Evolutionary conservation across 2,113 vertebrate genomes (phyloP).

Genomic region (Pollimyrus isidori): DNA sequence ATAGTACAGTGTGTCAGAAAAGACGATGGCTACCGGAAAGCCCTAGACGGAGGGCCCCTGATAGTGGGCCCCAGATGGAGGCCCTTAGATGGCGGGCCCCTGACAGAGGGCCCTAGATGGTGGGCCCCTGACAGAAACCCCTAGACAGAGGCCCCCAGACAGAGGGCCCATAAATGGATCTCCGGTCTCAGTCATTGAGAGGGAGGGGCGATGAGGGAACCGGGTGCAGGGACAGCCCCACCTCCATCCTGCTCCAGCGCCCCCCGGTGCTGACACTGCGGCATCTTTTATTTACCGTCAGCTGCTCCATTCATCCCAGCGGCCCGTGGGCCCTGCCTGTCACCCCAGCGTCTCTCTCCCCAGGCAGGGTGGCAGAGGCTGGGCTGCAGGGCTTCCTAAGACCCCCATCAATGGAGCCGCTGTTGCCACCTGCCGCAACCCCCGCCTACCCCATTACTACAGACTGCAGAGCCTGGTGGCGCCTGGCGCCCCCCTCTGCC

Average conservation of each 20-base stretch:
- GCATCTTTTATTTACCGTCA: neutral
- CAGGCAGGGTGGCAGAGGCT: neutral
- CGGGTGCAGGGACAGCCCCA: neutral
- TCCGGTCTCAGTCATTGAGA: too few relatives aligned
- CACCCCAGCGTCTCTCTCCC: neutral
- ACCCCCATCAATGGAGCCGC: neutral
- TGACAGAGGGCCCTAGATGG: too few relatives aligned
- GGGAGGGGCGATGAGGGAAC: neutral
- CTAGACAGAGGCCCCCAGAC: too few relatives aligned
- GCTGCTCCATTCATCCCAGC: neutral
- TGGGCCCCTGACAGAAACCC: too few relatives aligned
- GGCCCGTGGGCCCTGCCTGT: neutral
- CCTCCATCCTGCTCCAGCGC: neutral
- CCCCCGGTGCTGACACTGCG: neutral
- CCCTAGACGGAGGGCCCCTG: too few relatives aligned
- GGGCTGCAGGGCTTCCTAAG: neutral
- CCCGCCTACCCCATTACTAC: neutral
- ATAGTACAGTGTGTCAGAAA: neutral
- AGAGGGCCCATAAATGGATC: too few relatives aligned
- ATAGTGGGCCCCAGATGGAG: too few relatives aligned
- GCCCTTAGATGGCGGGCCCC: too few relatives aligned
- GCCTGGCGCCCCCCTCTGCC: neutral
- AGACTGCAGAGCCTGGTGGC: neutral
- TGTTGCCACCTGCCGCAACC: slow-evolving; percentile 5
- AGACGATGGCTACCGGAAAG: too few relatives aligned